These are phyloP conservation scores for Colostygia pectinataria DNA, from an alignment of 2,888 invertebrate genomes.

Conservation along the genomic window DNA sequence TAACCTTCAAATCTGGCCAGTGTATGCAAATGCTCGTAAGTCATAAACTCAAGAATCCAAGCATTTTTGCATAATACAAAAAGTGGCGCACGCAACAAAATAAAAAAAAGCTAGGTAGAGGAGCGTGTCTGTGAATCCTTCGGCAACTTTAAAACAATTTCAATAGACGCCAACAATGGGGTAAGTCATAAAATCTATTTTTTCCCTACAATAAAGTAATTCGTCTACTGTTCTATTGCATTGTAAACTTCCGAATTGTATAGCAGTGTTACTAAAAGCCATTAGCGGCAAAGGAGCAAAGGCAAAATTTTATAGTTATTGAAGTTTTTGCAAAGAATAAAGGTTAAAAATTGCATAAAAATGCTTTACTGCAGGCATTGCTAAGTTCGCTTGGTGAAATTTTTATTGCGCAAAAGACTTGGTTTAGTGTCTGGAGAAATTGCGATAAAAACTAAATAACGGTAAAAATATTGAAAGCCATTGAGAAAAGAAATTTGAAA, in stretches of 20 bases:
- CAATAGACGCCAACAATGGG: slow-evolving; percentile 53
- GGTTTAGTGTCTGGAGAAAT: slow-evolving; percentile 47
- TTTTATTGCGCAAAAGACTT: slow-evolving; percentile 59
- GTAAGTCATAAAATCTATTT: slow-evolving; percentile 66
- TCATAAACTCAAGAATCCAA: slow-evolving; percentile 41
- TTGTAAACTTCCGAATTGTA: slow-evolving; percentile 77
- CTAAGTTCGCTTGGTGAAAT: slow-evolving; percentile 45
- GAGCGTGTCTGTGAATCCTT: slow-evolving; percentile 44
- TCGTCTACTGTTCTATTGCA: slow-evolving; percentile 70
- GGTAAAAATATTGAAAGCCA: slow-evolving; percentile 14
- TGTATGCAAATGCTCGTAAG: slow-evolving; percentile 33
- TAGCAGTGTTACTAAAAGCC: slow-evolving; percentile 51
- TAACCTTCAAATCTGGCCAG: slow-evolving; percentile 17
- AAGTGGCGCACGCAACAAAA: slow-evolving; percentile 49
- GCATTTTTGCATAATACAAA: slow-evolving; percentile 54
- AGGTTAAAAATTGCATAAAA: slow-evolving; percentile 60
- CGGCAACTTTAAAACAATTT: slow-evolving; percentile 64
- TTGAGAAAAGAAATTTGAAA: slow-evolving; percentile 9
- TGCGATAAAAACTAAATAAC: slow-evolving; percentile 41
- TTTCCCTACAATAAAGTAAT: slow-evolving; percentile 71
- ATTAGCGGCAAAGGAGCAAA: slow-evolving; percentile 67
- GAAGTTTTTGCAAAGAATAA: slow-evolving; percentile 50
- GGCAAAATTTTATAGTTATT: slow-evolving; percentile 39
- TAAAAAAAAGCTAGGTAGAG: slow-evolving; percentile 37
- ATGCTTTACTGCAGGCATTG: slow-evolving; percentile 49